Evolutionary conservation across 2,888 invertebrate genomes (phyloP).

Genomic region (Patella pellucida): DNA sequence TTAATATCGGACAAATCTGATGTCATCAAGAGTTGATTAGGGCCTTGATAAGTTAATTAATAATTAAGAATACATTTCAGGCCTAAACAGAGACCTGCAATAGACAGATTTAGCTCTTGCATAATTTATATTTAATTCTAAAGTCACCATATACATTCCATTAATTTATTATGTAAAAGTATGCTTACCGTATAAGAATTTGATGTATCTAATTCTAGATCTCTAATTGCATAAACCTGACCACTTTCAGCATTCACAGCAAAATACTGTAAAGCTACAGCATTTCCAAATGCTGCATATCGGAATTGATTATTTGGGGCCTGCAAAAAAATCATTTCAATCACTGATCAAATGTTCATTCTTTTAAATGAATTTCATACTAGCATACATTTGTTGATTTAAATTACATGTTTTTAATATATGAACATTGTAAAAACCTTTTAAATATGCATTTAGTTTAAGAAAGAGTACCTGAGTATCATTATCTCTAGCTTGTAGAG

Average conservation of each 20-base stretch:
- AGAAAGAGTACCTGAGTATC: slow-evolving; percentile 44
- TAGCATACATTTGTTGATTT: background rate
- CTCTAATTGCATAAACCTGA: slow-evolving; percentile 28
- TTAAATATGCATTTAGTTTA: background rate
- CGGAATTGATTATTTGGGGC: slow-evolving; percentile 53
- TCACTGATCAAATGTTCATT: background rate
- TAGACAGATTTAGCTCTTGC: no score
- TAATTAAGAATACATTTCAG: no score
- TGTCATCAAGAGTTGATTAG: no score
- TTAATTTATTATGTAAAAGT: no score
- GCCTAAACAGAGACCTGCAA: no score
- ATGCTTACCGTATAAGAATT: background rate
- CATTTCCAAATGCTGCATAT: slow-evolving; percentile 49
- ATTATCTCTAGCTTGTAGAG: slow-evolving; percentile 41
- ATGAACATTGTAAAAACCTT: background rate
- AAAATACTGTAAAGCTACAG: slow-evolving; percentile 33
- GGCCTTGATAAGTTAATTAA: no score
- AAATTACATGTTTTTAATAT: background rate
- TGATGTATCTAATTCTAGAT: background rate
- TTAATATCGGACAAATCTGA: no score
- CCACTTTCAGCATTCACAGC: slow-evolving; percentile 49
- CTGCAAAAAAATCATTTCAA: slow-evolving; percentile 33
- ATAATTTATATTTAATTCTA: no score
- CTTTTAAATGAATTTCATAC: background rate
- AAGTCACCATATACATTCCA: no score